Evolutionary conservation across 2,113 vertebrate species (phyloP).

Genomic region (Setophaga coronata): DNA sequence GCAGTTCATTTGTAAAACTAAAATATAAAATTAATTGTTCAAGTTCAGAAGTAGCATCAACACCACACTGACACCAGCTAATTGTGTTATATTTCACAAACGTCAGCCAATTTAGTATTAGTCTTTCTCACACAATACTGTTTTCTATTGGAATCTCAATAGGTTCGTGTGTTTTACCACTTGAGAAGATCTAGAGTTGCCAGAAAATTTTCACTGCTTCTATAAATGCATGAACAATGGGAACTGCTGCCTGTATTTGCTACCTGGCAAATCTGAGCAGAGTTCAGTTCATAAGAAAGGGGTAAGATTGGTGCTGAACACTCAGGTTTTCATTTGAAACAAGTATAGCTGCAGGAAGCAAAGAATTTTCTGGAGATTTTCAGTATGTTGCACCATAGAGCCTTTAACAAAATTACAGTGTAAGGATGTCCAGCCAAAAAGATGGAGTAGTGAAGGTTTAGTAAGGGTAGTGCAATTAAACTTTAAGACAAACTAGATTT

Average conservation of each 20-base stretch:
- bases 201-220: not conserved
- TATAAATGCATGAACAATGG: not conserved
- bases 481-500: not conserved
- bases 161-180: not conserved
- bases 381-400: not conserved
- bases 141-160: not conserved
- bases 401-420: not conserved
- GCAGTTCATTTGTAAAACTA: not conserved
- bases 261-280: not conserved
- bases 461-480: not conserved
- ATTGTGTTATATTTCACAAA: not conserved
- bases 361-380: not conserved
- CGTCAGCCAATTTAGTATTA: not conserved
- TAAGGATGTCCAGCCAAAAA: not conserved
- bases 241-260: not conserved
- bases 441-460: not conserved
- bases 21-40: not conserved
- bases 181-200: not conserved
- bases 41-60: not conserved
- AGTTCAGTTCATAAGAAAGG: not conserved
- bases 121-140: not conserved
- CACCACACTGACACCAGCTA: not conserved
- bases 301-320: not conserved
- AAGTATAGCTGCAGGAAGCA: not conserved
- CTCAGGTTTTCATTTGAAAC: not conserved